Evolutionary conservation across 2,797 vertebrate genomes (phyloP).

Genomic region (Alcedo quadribrachys): DNA sequence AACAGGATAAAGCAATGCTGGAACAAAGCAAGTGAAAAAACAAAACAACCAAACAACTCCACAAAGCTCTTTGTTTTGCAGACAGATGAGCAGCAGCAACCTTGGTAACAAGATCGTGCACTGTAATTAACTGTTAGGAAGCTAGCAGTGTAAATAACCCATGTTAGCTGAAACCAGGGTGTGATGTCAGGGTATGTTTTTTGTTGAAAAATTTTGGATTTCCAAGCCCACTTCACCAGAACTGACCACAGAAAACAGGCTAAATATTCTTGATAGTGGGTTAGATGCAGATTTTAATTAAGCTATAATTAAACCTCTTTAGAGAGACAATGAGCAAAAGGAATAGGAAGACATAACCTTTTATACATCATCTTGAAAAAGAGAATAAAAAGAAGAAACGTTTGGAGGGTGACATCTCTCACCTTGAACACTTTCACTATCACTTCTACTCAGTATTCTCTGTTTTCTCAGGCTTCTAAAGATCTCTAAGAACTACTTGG

Average conservation of each 20-base stretch:
- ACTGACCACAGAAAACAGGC: not conserved
- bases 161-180: slow-evolving; percentile 42
- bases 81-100: slow-evolving; percentile 25
- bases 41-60: too few species aligned
- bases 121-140: slow-evolving; percentile 41
- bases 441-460: not conserved
- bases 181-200: not conserved
- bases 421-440: not conserved
- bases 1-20: slow-evolving; percentile 1
- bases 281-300: not conserved
- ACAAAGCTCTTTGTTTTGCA: not conserved
- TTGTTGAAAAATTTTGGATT: not conserved
- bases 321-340: not conserved
- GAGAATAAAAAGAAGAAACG: not conserved
- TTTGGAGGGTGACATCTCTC: not conserved
- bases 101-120: slow-evolving; percentile 34
- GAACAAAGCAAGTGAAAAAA: not conserved
- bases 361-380: not conserved
- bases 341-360: not conserved
- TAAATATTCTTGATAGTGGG: not conserved
- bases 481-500: not conserved
- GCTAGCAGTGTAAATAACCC: slow-evolving; percentile 16
- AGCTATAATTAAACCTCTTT: not conserved
- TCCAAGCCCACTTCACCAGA: not conserved
- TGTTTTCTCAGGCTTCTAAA: not conserved